A percentile compares a stretch with the other conserved stretches of the same genome.
Conservation (phyloP, 2,797 vertebrate species). For the Pseudotriccus pelzelni region DNA sequence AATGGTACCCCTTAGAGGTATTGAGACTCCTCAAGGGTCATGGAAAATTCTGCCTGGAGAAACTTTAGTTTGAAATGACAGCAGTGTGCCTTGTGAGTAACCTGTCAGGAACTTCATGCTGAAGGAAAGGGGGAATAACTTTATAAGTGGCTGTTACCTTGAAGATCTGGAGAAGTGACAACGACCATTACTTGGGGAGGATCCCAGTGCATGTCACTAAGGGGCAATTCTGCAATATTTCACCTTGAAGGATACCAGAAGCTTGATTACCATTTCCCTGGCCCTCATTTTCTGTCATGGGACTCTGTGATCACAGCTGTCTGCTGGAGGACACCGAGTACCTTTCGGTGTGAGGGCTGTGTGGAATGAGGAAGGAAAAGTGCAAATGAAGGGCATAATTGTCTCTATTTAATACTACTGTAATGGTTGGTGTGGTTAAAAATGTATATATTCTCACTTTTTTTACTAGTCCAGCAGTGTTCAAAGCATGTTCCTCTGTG, state of each 20-base stretch:
- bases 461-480: neutral
- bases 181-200: neutral
- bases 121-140: neutral
- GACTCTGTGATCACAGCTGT: neutral
- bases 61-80: neutral
- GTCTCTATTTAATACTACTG: neutral
- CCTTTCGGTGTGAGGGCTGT: neutral
- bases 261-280: neutral
- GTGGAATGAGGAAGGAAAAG: neutral
- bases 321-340: neutral
- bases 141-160: neutral
- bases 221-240: neutral
- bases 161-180: neutral
- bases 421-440: neutral
- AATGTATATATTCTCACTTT: neutral
- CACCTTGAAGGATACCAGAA: neutral
- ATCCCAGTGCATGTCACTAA: neutral
- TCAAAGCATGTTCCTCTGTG: neutral
- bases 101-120: neutral
- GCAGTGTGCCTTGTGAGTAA: neutral
- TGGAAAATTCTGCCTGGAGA: neutral
- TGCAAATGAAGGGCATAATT: neutral
- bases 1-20: neutral
- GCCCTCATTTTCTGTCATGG: neutral
- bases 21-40: neutral